Conservation (phyloP, 1,140 invertebrate genomes). For the Drosophila orosa region DNA sequence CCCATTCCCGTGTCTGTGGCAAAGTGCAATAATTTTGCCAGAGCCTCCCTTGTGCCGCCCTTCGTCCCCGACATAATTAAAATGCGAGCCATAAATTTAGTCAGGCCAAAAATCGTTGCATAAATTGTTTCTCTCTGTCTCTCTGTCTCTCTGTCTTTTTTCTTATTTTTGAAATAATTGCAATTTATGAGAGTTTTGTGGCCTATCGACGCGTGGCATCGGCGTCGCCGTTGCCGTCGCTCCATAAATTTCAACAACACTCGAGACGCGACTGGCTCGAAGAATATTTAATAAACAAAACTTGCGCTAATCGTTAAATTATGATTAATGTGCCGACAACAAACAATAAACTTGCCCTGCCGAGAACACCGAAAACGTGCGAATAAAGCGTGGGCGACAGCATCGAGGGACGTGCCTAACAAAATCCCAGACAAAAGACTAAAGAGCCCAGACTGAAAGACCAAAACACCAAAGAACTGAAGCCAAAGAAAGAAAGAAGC, state of each 20-base stretch:
- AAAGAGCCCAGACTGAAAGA: constrained; percentile 13
- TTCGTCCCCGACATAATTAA: constrained; percentile 21
- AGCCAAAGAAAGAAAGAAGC: neutral
- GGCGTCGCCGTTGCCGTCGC: constrained; percentile 4
- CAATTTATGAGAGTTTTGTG: constrained; percentile 57
- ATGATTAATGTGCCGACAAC: constrained; percentile 76
- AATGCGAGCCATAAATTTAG: constrained; percentile 29
- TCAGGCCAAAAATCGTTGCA: constrained; percentile 8
- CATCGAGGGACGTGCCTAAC: constrained; percentile 47
- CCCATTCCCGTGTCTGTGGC: constrained; percentile 1
- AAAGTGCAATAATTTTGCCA: constrained; percentile 20
- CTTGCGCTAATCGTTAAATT: constrained; percentile 77
- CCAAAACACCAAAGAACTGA: constrained; percentile 22
- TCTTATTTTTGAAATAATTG: constrained; percentile 34
- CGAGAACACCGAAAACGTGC: constrained; percentile 60
- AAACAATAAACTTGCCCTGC: constrained; percentile 42
- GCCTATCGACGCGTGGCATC: constrained; percentile 68
- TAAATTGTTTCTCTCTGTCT: neutral
- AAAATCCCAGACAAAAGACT: constrained; percentile 39
- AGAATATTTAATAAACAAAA: constrained; percentile 77
- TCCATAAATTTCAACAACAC: constrained; percentile 59
- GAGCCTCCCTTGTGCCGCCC: neutral
- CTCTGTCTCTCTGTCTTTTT: neutral
- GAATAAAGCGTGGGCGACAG: constrained; percentile 27
- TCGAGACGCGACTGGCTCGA: constrained; percentile 22